These are phyloP conservation scores for Latrodectus geometricus DNA, from an alignment of 1,140 invertebrate genomes.

Conservation along the genomic window DNA sequence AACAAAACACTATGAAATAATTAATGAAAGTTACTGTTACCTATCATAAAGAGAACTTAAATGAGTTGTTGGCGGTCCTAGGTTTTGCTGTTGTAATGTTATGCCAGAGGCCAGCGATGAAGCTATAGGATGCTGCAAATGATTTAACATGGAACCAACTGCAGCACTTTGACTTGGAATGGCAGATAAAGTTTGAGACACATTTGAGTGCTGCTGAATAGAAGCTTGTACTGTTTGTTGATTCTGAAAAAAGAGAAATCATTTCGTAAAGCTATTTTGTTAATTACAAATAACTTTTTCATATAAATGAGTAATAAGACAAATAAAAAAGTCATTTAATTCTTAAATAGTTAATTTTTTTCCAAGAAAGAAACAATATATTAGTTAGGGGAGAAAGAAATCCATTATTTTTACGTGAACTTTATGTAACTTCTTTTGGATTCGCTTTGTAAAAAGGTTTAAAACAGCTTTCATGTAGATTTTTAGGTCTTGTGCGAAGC, in stretches of 20 bases:
- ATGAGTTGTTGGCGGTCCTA: slow-evolving; percentile 33
- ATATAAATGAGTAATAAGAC: neutral
- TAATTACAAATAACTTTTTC: neutral
- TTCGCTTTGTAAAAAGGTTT: too few relatives aligned
- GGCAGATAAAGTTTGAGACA: slow-evolving; percentile 23
- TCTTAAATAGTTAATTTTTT: too few relatives aligned
- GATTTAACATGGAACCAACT: slow-evolving; percentile 40
- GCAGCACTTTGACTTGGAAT: slow-evolving; percentile 37
- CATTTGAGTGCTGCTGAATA: slow-evolving; percentile 10
- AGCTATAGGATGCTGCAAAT: slow-evolving; percentile 37
- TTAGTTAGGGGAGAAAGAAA: too few relatives aligned
- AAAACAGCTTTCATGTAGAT: too few relatives aligned
- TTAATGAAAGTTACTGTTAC: neutral
- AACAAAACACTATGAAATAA: too few relatives aligned
- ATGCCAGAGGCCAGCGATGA: slow-evolving; percentile 8
- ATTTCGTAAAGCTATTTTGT: too few relatives aligned
- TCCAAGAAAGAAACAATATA: too few relatives aligned
- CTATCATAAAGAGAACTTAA: slow-evolving; percentile 40
- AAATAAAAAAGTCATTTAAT: too few relatives aligned
- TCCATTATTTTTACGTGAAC: too few relatives aligned
- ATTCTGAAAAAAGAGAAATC: neutral
- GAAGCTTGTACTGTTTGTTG: slow-evolving; percentile 23
- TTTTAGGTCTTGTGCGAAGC: too few relatives aligned
- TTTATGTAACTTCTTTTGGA: too few relatives aligned
- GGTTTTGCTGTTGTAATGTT: slow-evolving; percentile 19